A percentile compares a stretch with the other conserved stretches of the same genome.
phyloP scores from a whole-genome alignment of 2,888 invertebrate genomes.

The Pollenia labialis region DNA sequence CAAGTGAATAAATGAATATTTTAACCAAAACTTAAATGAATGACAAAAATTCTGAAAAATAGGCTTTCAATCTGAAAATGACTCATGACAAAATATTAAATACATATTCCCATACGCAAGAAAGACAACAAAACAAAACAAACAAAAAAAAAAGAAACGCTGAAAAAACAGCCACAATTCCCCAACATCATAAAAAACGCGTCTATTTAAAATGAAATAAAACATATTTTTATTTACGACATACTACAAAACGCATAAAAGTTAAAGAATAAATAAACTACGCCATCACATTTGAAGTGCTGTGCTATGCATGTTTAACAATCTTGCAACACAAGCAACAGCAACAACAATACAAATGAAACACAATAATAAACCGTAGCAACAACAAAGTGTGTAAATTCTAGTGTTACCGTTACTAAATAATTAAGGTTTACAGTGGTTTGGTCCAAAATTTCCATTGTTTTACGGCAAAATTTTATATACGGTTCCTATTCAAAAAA shows the following conservation, averaged over 20 bases:
- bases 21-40: slow-evolving; percentile 15
- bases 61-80: slow-evolving; percentile 56
- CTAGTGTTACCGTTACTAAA: too few relatives aligned
- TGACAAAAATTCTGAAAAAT: background rate
- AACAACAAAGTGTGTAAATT: slow-evolving; percentile 14
- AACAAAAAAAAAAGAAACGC: background rate
- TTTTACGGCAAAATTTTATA: too few relatives aligned
- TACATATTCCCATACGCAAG: slow-evolving; percentile 62
- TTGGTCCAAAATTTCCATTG: too few relatives aligned
- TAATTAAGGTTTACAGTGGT: too few relatives aligned
- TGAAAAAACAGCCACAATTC: slow-evolving; percentile 17
- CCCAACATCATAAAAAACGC: slow-evolving; percentile 38
- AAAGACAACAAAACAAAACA: slow-evolving; percentile 34
- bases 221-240: slow-evolving; percentile 54
- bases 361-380: slow-evolving; percentile 6
- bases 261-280: slow-evolving; percentile 27
- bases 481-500: too few relatives aligned
- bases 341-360: background rate
- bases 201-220: slow-evolving; percentile 69
- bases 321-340: slow-evolving; percentile 36
- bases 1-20: slow-evolving; percentile 29
- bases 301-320: slow-evolving; percentile 26
- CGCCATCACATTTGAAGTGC: slow-evolving; percentile 50
- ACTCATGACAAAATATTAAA: slow-evolving; percentile 70
- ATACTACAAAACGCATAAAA: slow-evolving; percentile 44